Conservation (phyloP, 2,888 invertebrate genomes). For the Plagodis dolabraria region DNA sequence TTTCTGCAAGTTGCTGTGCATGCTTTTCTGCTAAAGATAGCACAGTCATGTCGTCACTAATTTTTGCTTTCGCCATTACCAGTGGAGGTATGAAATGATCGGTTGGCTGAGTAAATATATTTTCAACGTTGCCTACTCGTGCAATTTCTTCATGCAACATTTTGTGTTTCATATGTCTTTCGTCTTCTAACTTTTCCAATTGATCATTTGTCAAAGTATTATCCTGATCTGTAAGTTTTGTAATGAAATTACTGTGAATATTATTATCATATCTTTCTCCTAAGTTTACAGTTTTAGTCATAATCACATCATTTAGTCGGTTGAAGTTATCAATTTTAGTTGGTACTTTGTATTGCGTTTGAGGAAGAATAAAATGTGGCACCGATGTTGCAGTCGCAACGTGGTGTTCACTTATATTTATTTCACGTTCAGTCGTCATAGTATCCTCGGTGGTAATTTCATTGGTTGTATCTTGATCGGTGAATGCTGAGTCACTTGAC, state of each 20-base stretch:
- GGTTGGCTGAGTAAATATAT: slow-evolving; percentile 77
- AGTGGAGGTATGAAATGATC: slow-evolving; percentile 81
- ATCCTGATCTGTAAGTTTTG: slow-evolving; percentile 55
- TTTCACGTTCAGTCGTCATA: slow-evolving; percentile 58
- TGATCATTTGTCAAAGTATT: slow-evolving; percentile 60
- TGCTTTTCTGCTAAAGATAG: slow-evolving; percentile 78
- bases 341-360: slow-evolving; percentile 33
- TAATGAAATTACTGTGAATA: slow-evolving; percentile 69
- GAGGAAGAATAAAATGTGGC: slow-evolving; percentile 36
- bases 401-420: slow-evolving; percentile 53
- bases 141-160: slow-evolving; percentile 75
- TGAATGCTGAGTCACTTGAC: slow-evolving; percentile 51
- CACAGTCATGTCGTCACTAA: slow-evolving; percentile 79
- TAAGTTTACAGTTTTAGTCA: slow-evolving; percentile 56
- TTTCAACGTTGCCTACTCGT: slow-evolving; percentile 72
- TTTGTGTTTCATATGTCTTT: slow-evolving; percentile 72
- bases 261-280: slow-evolving; percentile 57
- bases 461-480: slow-evolving; percentile 60
- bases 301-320: slow-evolving; percentile 44
- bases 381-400: slow-evolving; percentile 45
- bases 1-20: slow-evolving; percentile 72
- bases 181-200: slow-evolving; percentile 66
- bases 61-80: slow-evolving; percentile 81
- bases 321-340: slow-evolving; percentile 36
- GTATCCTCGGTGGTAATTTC: slow-evolving; percentile 60